Base-by-base conservation (phyloP, 2,888 invertebrate species). In the Synanthedon formicaeformis region DNA sequence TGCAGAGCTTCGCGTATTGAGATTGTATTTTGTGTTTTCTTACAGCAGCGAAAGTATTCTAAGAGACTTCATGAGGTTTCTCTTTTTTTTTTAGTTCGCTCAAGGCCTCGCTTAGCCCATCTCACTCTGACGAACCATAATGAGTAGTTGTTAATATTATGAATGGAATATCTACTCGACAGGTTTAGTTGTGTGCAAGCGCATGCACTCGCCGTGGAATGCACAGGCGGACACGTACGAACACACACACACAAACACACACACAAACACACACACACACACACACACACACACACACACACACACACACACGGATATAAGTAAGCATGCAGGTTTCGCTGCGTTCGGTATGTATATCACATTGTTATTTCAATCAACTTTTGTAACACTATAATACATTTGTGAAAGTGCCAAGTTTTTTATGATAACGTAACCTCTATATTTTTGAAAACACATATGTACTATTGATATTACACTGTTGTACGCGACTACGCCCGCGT, bases 131-230 rank as follows among this genome's bases (percentile, higher is more conserved):
- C 71, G 63, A 64, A 66, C 68, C 67, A 79, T 82, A 83, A 83
- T 82, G 79, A 83, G 80, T 71, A 79, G 81, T 79, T 83, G 81
- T 83, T 81, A 80, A 81, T 78, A 80, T 82, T 82, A 84, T 84
- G 84, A 84, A 84, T 84, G 83, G 77, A 83, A 73, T 74, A 74
- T 80, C 79, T 77, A 71, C 34, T 71, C 59, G 66, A 73, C 63
- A 54, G 55, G 51, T 54, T 52, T 54, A 45, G 52, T 55, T 62
- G 75, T 77, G 74, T 73, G 73, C 52, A 53, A 23, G 52, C 48
- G 54, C 51, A 50, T 55, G 52, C 48, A 51, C 52, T 53, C 51
- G 50, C 40, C 23, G 40, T 6, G 27, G 40, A 50, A 48, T 13
- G 53, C 49, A 55, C 52, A 52, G 12, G 40, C 57, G 34, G 55